Base-by-base conservation (phyloP, 2,888 invertebrate species). In the Thymelicus lineola region DNA sequence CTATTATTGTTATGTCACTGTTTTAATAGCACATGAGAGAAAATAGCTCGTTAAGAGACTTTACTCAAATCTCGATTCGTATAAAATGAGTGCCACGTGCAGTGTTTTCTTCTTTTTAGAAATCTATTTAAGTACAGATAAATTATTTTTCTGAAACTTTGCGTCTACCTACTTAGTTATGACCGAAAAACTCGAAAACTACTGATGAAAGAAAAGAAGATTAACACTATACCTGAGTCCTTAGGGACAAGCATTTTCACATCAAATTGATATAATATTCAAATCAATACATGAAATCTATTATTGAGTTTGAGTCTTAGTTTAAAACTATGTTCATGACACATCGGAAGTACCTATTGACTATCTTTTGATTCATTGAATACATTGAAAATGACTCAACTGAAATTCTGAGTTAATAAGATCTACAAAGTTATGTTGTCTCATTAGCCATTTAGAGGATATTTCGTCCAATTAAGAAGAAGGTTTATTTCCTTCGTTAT, bases 401-500 rank as follows among this genome's bases (percentile, higher is more conserved):
- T 36, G 36, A 62, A 35, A 50, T 42, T n/a, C 50, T 77, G 76
- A 73, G 72, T 77, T 78, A 70, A 67, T 74, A 66, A 73, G 74
- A 10, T 5, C 20, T 76, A 73, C 75, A 6, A 53, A n/a, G 69
- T 69, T 46, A 50, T 58, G 74, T 76, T 80, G 80, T 82, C 79
- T 83, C 80, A 80, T 79, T 68, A 75, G 71, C 57, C 89, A 80
- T 80, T 86, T 79, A 81, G 83, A 78, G 88, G 87, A 77, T 81
- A 87, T 90, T 88, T 88, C 73, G 72, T 83, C 90, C 91, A 91
- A 91, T 91, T 90, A 91, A 84, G 36, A 35, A 36, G 1, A 28
- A 7, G 20, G 62, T 57, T 63, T 46, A 12, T 57, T 64, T 20
- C 48, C 17, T 58, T 63, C 38, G 55, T 63, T 50, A 53, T 53